These are phyloP conservation scores for Novumbra hubbsi DNA, from an alignment of 2,797 vertebrate species.

Conservation along the genomic window DNA sequence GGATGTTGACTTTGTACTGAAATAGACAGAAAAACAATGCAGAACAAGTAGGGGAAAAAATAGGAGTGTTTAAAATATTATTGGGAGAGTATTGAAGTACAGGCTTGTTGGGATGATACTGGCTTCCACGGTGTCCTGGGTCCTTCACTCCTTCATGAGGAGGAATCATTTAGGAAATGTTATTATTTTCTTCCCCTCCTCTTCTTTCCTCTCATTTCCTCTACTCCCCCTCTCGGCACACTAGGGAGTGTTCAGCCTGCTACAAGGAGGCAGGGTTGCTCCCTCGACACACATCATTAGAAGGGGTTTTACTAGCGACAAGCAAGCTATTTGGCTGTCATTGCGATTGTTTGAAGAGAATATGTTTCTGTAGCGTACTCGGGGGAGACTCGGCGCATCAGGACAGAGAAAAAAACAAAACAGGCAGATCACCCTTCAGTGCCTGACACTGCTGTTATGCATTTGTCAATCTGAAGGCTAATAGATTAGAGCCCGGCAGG, in stretches of 20 bases:
- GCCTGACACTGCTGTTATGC: slow-evolving; percentile 80
- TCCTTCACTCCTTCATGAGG: slow-evolving; percentile 50
- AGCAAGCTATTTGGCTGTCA: slow-evolving; percentile 94
- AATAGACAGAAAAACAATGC: slow-evolving; percentile 35
- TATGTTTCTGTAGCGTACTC: slow-evolving; percentile 85
- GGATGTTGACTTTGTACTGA: slow-evolving; percentile 74
- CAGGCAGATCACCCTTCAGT: slow-evolving; percentile 79
- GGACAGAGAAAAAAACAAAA: slow-evolving; percentile 43
- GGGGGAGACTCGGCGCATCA: slow-evolving; percentile 81
- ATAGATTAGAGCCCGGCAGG: slow-evolving; percentile 63
- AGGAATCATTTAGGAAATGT: slow-evolving; percentile 73
- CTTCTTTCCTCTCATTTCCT: slow-evolving; percentile 50
- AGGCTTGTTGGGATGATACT: slow-evolving; percentile 63
- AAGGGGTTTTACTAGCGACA: slow-evolving; percentile 89
- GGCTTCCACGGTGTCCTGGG: slow-evolving; percentile 48
- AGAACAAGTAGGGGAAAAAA: slow-evolving; percentile 10
- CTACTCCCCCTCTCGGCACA: slow-evolving; percentile 67
- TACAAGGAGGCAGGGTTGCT: slow-evolving; percentile 84
- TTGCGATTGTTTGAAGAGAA: slow-evolving; percentile 93
- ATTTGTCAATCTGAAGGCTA: slow-evolving; percentile 84
- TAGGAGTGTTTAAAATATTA: slow-evolving; percentile 32
- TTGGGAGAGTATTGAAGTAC: slow-evolving; percentile 38
- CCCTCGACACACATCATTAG: slow-evolving; percentile 94
- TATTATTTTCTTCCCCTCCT: slow-evolving; percentile 69
- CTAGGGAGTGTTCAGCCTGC: slow-evolving; percentile 76